Conservation (phyloP, 2,797 vertebrate genomes). For the Sebastes reedi region DNA sequence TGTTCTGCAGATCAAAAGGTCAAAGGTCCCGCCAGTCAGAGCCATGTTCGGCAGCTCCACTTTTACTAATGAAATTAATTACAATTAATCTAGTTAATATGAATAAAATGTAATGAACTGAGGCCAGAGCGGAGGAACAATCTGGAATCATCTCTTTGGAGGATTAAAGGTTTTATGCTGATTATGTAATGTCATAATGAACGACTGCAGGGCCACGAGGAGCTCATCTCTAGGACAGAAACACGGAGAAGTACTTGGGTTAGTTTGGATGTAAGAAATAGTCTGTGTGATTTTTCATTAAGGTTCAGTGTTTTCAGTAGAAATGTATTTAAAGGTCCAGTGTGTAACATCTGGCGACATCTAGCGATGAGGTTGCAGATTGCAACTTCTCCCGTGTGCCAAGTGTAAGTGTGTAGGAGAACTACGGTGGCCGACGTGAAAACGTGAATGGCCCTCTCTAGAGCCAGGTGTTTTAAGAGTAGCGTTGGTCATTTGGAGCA, state of each 20-base stretch:
- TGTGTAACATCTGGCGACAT: too few relatives aligned
- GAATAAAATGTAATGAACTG: slow-evolving; percentile 30
- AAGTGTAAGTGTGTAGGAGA: too few relatives aligned
- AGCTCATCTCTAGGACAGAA: neutral
- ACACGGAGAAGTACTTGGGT: neutral
- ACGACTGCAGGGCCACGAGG: neutral
- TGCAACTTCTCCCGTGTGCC: too few relatives aligned
- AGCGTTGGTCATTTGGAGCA: neutral
- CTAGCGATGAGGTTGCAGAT: too few relatives aligned
- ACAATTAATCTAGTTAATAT: slow-evolving; percentile 38
- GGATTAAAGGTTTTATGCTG: slow-evolving; percentile 57
- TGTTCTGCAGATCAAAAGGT: slow-evolving; percentile 33
- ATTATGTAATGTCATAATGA: slow-evolving; percentile 28
- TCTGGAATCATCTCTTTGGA: slow-evolving; percentile 36
- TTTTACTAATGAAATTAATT: slow-evolving; percentile 56
- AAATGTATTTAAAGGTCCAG: neutral
- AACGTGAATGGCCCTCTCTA: rapidly evolving
- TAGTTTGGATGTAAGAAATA: neutral
- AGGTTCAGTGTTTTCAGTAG: neutral
- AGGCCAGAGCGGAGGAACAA: slow-evolving; percentile 23
- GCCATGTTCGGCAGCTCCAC: slow-evolving; percentile 4
- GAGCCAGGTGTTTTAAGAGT: too few relatives aligned
- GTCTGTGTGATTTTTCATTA: neutral
- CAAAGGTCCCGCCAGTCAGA: slow-evolving; percentile 18
- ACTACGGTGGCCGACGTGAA: too few relatives aligned